A percentile compares a stretch with the other conserved stretches of the same genome.
These are phyloP conservation scores for Erpornis zantholeuca DNA, from an alignment of 2,113 vertebrate genomes.

Conservation along the genomic window DNA sequence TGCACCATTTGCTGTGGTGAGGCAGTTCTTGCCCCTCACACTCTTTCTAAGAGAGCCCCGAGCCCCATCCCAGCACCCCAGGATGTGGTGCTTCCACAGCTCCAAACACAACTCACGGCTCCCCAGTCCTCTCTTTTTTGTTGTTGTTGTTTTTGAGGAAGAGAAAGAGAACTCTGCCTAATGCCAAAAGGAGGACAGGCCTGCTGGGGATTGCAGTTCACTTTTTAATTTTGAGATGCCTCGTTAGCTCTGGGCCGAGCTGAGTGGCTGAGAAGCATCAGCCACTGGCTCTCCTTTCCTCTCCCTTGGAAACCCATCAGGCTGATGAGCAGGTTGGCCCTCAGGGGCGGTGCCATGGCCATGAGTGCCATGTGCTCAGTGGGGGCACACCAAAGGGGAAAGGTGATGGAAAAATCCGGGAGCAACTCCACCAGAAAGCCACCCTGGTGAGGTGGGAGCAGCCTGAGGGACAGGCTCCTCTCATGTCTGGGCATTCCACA, in stretches of 20 bases:
- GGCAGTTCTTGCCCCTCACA: not conserved
- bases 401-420: not conserved
- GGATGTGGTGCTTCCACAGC: not conserved
- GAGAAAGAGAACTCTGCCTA: slow-evolving; percentile 28
- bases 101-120: not conserved
- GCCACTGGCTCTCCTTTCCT: not conserved
- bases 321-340: not conserved
- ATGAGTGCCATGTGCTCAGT: not conserved
- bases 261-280: slow-evolving; percentile 37
- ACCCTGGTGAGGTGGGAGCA: fast-evolving
- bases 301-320: slow-evolving; percentile 20
- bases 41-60: not conserved
- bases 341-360: not conserved
- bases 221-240: slow-evolving; percentile 68
- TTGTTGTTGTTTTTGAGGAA: not conserved
- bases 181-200: slow-evolving; percentile 70
- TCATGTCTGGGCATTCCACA: not conserved
- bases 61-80: not conserved
- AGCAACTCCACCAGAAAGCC: not conserved
- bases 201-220: slow-evolving; percentile 68
- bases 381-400: not conserved
- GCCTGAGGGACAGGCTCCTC: not conserved
- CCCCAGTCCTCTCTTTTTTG: not conserved
- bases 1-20: not conserved
- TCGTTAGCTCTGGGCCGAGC: slow-evolving; percentile 58